Percentiles rank a stretch among this genome's conserved stretches.
Conservation (phyloP, 53 echinoderm and acorn worm species). For the Glandiceps talaboti region DNA sequence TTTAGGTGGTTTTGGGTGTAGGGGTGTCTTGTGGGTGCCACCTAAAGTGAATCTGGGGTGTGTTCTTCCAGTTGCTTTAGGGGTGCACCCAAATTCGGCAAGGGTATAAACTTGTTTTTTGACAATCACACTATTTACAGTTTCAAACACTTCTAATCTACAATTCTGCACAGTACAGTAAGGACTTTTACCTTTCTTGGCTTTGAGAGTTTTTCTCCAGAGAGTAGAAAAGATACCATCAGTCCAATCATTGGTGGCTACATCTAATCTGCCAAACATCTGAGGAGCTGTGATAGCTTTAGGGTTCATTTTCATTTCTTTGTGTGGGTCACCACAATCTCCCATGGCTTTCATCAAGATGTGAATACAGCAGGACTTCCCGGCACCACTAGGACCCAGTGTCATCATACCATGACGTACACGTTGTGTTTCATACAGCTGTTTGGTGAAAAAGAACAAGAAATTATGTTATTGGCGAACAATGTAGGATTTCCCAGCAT, state of each 20-base stretch:
- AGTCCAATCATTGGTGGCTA: slow-evolving; percentile 98
- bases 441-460: no score
- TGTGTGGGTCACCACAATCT: slow-evolving; percentile 84
- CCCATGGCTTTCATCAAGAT: slow-evolving; percentile 99
- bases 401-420: slow-evolving; percentile 99
- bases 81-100: no score
- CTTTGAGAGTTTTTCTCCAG: slow-evolving; percentile 92
- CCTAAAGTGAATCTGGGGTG: no score
- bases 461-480: no score
- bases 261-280: slow-evolving; percentile 97
- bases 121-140: no score
- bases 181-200: slow-evolving; percentile 87
- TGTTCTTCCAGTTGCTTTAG: no score
- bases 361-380: slow-evolving; percentile 93
- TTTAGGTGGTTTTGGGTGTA: no score
- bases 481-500: no score
- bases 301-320: slow-evolving; percentile 95
- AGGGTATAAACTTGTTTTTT: no score
- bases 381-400: slow-evolving; percentile 92
- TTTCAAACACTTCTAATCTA: no score
- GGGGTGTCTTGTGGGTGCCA: no score
- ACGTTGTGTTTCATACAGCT: slow-evolving; percentile 94
- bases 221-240: slow-evolving; percentile 98
- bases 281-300: slow-evolving; percentile 98
- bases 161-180: no score